Evolutionary conservation across 2,888 invertebrate species (phyloP).

Genomic region (Tinea pellionella): DNA sequence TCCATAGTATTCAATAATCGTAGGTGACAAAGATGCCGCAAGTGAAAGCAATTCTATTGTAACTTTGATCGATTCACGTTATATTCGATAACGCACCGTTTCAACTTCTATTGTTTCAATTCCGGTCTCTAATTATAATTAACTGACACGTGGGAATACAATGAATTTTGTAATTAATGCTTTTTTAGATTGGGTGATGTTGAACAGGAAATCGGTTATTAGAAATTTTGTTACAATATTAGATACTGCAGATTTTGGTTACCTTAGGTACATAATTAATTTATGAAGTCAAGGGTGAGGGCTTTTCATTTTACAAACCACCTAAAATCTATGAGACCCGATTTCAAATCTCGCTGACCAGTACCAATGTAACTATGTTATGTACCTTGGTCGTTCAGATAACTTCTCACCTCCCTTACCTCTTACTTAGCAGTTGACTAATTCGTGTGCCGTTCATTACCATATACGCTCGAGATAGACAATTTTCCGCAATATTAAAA

Average conservation of each 20-base stretch:
- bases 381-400: too few species aligned
- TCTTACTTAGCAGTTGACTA: too few species aligned
- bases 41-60: conserved; percentile 55
- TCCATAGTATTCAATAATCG: background rate
- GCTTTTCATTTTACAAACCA: too few species aligned
- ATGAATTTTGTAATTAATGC: conserved; percentile 7
- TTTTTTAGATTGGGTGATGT: background rate
- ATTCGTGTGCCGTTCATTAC: too few species aligned
- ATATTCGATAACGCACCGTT: conserved; percentile 37
- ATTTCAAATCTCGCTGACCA: too few species aligned
- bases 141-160: conserved; percentile 9
- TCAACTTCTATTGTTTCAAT: conserved; percentile 46
- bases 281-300: too few species aligned
- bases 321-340: too few species aligned
- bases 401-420: too few species aligned
- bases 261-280: too few species aligned
- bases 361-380: too few species aligned
- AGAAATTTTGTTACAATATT: background rate
- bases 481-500: too few species aligned
- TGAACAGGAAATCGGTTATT: conserved; percentile 3
- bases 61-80: conserved; percentile 41
- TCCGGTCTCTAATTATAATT: conserved; percentile 23
- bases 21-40: conserved; percentile 23
- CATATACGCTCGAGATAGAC: too few species aligned
- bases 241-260: background rate